Base-by-base conservation (phyloP, 2,888 invertebrate genomes). In the Cabera pusaria region DNA sequence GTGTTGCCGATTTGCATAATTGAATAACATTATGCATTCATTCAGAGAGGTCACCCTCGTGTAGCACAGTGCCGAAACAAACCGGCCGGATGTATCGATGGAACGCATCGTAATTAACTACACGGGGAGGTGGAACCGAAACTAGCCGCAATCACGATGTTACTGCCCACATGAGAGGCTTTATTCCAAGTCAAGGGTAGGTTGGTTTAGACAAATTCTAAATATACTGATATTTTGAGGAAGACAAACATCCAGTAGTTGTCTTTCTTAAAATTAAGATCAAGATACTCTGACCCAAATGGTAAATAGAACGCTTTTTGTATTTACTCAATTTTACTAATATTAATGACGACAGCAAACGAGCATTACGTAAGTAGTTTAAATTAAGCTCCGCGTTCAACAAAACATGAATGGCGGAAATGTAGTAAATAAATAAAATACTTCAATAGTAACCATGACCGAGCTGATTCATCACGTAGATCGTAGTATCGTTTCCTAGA, bases 21-120 rank as follows among this genome's bases (percentile, higher is more conserved):
- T 83, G 76, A 81, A 79, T 78, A 77, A 73, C 64, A 84, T 82
- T 81, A 83, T 83, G 75, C 82, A 85, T 82, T 75, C 72, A 76
- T 76, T 78, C 71, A 70, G 66, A 68, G 69, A 56, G 67, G 74
- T 70, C 68, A 70, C 74, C 83, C 81, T 70, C 69, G 64, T 66
- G 60, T 53, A 42, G 46, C 64, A 54, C 57, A 63, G 60, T 56
- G 65, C 59, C 64, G 68, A 74, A 72, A 75, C 72, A 74, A 72
- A 75, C 43, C 48, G 59, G 56, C 52, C 59, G 50, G 56, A 58
- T 59, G 59, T 54, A 57, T 55, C 44, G 53, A 53, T 50, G 47
- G 43, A 44, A 32, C 39, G 48, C 49, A 38, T 45, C 45, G 35
- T 46, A 53, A 46, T 53, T 46, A 50, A 38, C 41, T 44, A 44